phyloP scores from a whole-genome alignment of 2,888 invertebrate genomes.

The Eristalis tenax region DNA sequence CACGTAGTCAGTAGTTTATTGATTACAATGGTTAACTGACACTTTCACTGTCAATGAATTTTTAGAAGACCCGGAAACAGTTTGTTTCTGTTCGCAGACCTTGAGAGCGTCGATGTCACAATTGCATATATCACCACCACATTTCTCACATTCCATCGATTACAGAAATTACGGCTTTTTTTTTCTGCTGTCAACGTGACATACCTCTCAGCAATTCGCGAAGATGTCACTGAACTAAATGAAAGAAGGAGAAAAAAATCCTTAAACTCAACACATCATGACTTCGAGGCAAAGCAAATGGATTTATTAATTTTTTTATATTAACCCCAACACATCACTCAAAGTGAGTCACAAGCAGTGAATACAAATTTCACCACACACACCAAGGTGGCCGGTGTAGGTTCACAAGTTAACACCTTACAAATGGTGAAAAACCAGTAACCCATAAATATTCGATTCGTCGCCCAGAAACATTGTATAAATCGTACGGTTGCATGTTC shows the following conservation, averaged over 20 bases:
- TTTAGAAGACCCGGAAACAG: not conserved
- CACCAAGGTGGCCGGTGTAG: not conserved
- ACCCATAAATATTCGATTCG: not conserved
- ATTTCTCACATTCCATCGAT: not conserved
- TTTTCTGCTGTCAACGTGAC: not conserved
- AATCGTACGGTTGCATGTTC: constrained; percentile 6
- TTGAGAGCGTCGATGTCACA: not conserved
- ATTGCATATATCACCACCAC: not conserved
- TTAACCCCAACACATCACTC: not conserved
- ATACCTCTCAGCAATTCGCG: not conserved
- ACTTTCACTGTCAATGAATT: not conserved
- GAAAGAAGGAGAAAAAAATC: not conserved
- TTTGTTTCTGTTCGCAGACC: not conserved
- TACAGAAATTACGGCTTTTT: not conserved
- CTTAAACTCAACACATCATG: not conserved
- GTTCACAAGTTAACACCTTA: not conserved
- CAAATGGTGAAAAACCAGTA: not conserved
- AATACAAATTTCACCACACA: not conserved
- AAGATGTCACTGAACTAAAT: not conserved
- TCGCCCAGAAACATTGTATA: not conserved
- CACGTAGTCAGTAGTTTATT: not conserved
- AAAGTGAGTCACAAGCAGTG: not conserved
- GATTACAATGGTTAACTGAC: not conserved
- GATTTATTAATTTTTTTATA: not conserved
- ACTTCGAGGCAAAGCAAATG: not conserved